Evolutionary conservation across 2,888 invertebrate genomes (phyloP), one percentile per base, ranked within the genome.

Genomic region (Agrotis clavis): DNA sequence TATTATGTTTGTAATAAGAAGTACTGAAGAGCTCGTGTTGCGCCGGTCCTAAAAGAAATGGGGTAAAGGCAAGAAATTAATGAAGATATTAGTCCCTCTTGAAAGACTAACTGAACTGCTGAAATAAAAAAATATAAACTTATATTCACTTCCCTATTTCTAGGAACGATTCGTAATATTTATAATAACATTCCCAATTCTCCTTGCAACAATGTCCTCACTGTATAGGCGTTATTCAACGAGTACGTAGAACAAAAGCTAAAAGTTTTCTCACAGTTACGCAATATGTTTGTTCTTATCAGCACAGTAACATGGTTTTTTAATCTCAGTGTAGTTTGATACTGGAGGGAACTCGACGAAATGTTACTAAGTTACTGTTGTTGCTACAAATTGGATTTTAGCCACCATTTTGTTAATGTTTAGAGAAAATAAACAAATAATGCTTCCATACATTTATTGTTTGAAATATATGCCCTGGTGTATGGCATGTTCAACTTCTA

Each of bases 251-350:
- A 67, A 57, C 19, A 61, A 67, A 78, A 67, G 60, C 19, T 61
- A 67, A 78, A 65, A 35, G 11, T 51, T 57, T 72, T 68, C 54
- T n/a, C 65, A 68, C 51, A 19, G 62, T 35, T 53, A 48, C 9
- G n/a, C n/a, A 56, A 25, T 50, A 18, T 69, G 53, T 35, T 67
- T 51, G 19, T 41, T 50, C 75, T 82, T 83, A 83, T 81, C 81
- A 81, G 69, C 30, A 45, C 41, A 47, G 16, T 59, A 71, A 61
- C 79, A 63, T 50, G 19, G 72, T 70, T 80, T 50, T 45, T 66
- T 76, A 68, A 82, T 82, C 80, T 72, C 25, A 45, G 11, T 63
- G 47, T 67, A 5, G 56, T 48, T 67, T 73, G 73, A 68, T 79
- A 81, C 50, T 45, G 63, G 61, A 47, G 13, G 61, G 50, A 35